These are phyloP conservation scores for Plutomurus gul DNA, from an alignment of 1,140 invertebrate genomes.

Conservation along the genomic window DNA sequence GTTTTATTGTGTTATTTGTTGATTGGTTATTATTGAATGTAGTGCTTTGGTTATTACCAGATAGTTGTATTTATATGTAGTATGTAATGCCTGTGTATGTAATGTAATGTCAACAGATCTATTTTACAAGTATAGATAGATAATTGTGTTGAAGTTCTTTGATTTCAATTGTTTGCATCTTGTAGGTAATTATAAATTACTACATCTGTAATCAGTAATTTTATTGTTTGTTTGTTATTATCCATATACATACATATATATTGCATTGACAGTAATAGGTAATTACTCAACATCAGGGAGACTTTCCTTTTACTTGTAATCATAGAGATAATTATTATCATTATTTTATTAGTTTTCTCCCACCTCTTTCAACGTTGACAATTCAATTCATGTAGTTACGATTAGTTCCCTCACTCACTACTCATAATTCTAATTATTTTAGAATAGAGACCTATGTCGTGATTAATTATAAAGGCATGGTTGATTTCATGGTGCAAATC, in stretches of 20 bases:
- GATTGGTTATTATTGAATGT: neutral
- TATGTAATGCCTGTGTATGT: neutral
- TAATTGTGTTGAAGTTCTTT: neutral
- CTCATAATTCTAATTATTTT: neutral
- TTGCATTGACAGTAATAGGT: slow-evolving; percentile 3
- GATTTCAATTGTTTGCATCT: no score
- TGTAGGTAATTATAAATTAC: no score
- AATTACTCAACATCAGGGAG: slow-evolving; percentile 4
- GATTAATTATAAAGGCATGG: neutral
- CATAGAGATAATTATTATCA: slow-evolving; percentile 17
- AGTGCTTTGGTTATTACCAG: neutral
- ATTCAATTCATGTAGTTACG: no score
- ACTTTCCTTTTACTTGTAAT: neutral
- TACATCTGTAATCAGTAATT: slow-evolving; percentile 5
- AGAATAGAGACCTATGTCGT: neutral
- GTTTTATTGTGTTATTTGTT: neutral
- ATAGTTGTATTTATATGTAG: neutral
- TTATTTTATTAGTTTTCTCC: neutral
- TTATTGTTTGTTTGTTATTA: neutral
- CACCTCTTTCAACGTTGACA: neutral
- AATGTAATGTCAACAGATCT: neutral
- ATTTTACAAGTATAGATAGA: neutral
- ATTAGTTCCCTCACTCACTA: no score
- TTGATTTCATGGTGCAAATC: neutral
- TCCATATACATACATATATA: neutral